Evolutionary conservation across 2,113 vertebrate species (phyloP).

Genomic region (Thoracochromis brauschi): DNA sequence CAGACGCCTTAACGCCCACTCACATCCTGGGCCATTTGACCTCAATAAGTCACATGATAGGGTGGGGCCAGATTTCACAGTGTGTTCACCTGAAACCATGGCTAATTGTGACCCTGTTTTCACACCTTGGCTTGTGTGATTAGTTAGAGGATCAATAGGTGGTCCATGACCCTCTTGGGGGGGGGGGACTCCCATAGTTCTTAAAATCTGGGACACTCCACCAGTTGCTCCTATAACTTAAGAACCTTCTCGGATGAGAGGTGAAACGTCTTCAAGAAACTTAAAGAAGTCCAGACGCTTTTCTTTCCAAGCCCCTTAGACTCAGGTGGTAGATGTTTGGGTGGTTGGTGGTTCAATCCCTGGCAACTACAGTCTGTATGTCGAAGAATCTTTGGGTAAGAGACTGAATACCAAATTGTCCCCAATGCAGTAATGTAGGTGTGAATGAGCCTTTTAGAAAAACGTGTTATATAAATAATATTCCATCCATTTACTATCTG

Average conservation of each 20-base stretch:
- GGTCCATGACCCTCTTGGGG: neutral
- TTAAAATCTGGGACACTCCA: neutral
- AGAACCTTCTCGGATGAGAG: neutral
- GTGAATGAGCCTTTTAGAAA: neutral
- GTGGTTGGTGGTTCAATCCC: neutral
- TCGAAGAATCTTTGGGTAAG: fast-evolving
- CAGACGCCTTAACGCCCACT: neutral
- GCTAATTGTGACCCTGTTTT: neutral
- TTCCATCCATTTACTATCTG: neutral
- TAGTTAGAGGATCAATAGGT: neutral
- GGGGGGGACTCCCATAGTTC: neutral
- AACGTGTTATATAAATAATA: fast-evolving
- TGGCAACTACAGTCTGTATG: neutral
- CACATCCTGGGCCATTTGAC: neutral
- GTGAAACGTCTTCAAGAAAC: neutral
- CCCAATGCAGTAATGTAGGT: neutral
- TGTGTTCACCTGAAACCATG: neutral
- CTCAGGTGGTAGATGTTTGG: neutral
- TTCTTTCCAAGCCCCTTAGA: neutral
- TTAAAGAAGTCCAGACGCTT: neutral
- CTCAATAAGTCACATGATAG: neutral
- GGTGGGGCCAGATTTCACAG: neutral
- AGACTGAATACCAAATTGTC: neutral
- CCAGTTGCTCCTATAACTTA: neutral
- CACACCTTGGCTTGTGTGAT: neutral